Conservation (phyloP, 2,888 invertebrate species). For the Pandemis cinnamomeana region DNA sequence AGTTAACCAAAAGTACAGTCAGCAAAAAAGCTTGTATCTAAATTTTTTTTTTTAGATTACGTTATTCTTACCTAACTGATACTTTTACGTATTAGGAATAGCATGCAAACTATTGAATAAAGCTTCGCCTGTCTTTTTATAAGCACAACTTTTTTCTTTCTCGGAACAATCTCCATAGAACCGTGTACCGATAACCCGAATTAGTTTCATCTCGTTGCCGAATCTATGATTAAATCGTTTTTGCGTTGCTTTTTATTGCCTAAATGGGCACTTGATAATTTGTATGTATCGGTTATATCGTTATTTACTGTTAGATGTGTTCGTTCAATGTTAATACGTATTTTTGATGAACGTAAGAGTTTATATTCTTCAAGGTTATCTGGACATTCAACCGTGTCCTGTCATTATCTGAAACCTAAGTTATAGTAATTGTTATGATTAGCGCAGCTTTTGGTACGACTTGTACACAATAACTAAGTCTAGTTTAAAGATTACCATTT, state of each 20-base stretch:
- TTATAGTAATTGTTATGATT: too few species aligned
- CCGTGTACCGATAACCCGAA: constrained; percentile 51
- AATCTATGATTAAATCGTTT: constrained; percentile 72
- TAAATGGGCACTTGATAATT: constrained; percentile 30
- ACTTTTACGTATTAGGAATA: not conserved
- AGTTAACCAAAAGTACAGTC: not conserved
- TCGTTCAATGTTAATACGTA: constrained; percentile 9
- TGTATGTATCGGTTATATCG: constrained; percentile 26
- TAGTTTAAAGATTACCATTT: too few species aligned
- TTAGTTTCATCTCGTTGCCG: constrained; percentile 48
- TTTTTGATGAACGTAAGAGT: not conserved
- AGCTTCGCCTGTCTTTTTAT: not conserved
- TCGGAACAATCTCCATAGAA: constrained; percentile 50
- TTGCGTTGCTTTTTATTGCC: constrained; percentile 51
- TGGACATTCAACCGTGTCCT: not conserved
- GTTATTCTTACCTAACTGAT: too few species aligned
- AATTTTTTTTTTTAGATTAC: too few species aligned
- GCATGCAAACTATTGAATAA: not conserved
- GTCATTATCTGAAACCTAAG: not conserved
- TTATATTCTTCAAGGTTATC: constrained; percentile 1
- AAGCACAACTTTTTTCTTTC: constrained; percentile 32
- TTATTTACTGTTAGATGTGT: constrained; percentile 31
- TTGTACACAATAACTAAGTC: too few species aligned
- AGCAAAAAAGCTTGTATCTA: too few species aligned
- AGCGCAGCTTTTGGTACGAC: too few species aligned